These are phyloP conservation scores for Crenuchus spilurus DNA, from an alignment of 2,797 vertebrate species.

Conservation along the genomic window DNA sequence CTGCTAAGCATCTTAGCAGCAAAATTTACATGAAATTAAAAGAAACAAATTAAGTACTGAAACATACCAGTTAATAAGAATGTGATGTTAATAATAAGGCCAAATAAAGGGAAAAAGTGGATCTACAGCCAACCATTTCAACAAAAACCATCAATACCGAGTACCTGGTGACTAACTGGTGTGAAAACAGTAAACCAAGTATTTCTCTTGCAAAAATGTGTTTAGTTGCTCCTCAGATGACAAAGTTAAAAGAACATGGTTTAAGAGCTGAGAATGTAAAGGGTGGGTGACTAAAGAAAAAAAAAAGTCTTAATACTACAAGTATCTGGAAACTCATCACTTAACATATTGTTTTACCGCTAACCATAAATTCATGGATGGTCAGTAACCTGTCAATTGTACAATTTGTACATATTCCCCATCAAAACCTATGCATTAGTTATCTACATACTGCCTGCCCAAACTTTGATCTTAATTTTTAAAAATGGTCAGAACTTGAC, in stretches of 20 bases:
- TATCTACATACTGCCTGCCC: constrained; percentile 6
- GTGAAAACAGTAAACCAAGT: constrained; percentile 30
- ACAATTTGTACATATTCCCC: constrained; percentile 55
- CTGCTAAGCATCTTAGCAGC: background rate
- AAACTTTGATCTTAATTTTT: background rate
- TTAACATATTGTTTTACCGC: no score
- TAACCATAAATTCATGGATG: background rate
- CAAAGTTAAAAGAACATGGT: background rate
- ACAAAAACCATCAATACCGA: background rate
- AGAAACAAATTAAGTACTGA: background rate
- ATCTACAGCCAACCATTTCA: background rate
- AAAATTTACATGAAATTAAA: background rate
- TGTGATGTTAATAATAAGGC: background rate
- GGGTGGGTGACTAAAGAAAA: constrained; percentile 54
- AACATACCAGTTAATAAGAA: constrained; percentile 14
- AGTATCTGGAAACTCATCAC: no score
- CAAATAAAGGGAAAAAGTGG: background rate
- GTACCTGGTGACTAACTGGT: no score
- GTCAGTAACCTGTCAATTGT: background rate
- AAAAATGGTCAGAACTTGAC: constrained; percentile 25
- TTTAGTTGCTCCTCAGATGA: background rate
- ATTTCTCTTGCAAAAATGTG: constrained; percentile 32
- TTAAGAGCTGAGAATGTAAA: background rate
- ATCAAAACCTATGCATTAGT: background rate
- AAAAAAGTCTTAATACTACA: background rate